Evolutionary conservation across 2,797 vertebrate genomes (phyloP).

Genomic region (Spondyliosoma cantharus): DNA sequence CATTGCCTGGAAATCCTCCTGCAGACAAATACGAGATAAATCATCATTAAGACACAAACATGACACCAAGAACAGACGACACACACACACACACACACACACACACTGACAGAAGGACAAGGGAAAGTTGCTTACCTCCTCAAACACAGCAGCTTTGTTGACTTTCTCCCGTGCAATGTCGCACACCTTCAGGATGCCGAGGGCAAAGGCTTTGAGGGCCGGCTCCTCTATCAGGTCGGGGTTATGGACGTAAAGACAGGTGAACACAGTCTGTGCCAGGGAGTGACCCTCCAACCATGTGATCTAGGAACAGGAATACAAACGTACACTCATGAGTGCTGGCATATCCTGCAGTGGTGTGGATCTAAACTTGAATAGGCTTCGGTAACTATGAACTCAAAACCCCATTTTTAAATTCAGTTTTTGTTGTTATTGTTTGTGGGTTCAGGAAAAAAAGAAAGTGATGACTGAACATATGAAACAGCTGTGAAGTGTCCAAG

Average conservation of each 20-base stretch:
- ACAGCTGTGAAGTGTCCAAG: neutral
- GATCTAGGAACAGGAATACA: constrained; percentile 84
- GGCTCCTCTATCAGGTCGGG: constrained; percentile 98
- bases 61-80: neutral
- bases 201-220: constrained; percentile 96
- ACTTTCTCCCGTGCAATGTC: constrained; percentile 99
- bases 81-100: neutral
- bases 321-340: neutral
- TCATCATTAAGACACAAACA: neutral
- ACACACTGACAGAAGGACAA: neutral
- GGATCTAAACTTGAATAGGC: neutral
- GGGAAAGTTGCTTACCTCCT: constrained; percentile 87
- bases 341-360: neutral
- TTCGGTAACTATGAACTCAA: neutral
- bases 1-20: constrained; percentile 99
- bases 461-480: neutral
- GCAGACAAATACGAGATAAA: constrained; percentile 13
- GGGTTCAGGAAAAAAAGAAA: neutral
- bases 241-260: constrained; percentile 98
- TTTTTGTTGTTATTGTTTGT: neutral
- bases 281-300: constrained; percentile 99
- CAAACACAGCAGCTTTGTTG: constrained; percentile 98
- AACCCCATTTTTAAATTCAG: neutral
- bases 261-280: constrained; percentile 98
- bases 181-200: constrained; percentile 97